These are phyloP conservation scores for Synergus umbraculus DNA, from an alignment of 2,888 invertebrate species.

Conservation along the genomic window DNA sequence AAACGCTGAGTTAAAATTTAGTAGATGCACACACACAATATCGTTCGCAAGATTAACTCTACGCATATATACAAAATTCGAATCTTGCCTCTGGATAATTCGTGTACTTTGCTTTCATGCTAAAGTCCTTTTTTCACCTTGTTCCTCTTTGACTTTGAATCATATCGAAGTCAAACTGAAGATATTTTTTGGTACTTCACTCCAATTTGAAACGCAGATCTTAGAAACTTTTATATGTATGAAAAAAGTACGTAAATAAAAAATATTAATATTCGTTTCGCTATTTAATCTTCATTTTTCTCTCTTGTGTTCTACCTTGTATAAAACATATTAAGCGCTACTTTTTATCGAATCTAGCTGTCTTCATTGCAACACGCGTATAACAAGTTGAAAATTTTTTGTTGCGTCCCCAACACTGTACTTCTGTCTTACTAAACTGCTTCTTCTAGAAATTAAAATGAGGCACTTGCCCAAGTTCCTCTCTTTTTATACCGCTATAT, in stretches of 20 bases:
- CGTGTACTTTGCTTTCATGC: constrained; percentile 58
- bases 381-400: constrained; percentile 66
- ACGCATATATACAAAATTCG: constrained; percentile 61
- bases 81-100: constrained; percentile 57
- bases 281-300: constrained; percentile 37
- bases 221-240: constrained; percentile 44
- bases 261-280: constrained; percentile 50
- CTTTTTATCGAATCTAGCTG: constrained; percentile 41
- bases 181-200: background rate
- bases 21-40: constrained; percentile 55
- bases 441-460: constrained; percentile 67
- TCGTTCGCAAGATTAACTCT: constrained; percentile 62
- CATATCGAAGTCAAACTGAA: constrained; percentile 21
- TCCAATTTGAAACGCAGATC: constrained; percentile 1
- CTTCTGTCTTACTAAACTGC: constrained; percentile 52
- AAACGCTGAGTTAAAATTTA: constrained; percentile 48
- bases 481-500: constrained; percentile 56
- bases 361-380: constrained; percentile 61
- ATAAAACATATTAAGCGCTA: constrained; percentile 50
- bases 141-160: background rate
- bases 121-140: constrained; percentile 45
- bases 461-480: constrained; percentile 72
- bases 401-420: constrained; percentile 52
- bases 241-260: constrained; percentile 53
- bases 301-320: constrained; percentile 42